Evolutionary conservation across 23 tunicate genomes (phyloP), one percentile per base, ranked within the genome.

Genomic region (Halocynthia roretzi): DNA sequence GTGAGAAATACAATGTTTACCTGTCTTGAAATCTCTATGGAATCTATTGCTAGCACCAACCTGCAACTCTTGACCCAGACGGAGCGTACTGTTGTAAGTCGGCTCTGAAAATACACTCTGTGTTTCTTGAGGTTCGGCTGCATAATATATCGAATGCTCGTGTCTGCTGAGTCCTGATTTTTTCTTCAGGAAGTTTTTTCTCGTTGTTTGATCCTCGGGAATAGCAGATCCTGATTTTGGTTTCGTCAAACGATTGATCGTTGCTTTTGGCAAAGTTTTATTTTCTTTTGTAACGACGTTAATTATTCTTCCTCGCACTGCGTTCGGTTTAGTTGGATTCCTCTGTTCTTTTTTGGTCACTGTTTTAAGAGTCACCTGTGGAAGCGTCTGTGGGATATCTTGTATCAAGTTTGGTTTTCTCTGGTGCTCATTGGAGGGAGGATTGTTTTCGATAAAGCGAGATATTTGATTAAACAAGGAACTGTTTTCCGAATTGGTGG

Each of bases 11-110:
- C 15, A 48, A 5, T n/a, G 64, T n/a, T n/a, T n/a, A n/a, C n/a
- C n/a, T n/a, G n/a, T n/a, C n/a, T n/a, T n/a, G n/a, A n/a, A n/a
- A n/a, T 31, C 44, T 31, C 44, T 31, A 31, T 31, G 44, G 2
- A 31, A 31, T 31, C 44, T 31, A 31, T 4, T 31, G 44, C 44
- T 31, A 31, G 44, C 44, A 31, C 44, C 44, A 31, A 31, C 44
- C 88, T 89, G 96, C 12, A 84, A 61, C 6, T 84, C 68, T 71
- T 89, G 96, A 2, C 96, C 96, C 5, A 77, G 14, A 51, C 68
- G 72, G 6, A 89, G 49, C 15, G 96, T 80, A 5, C 85, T 60
- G 54, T 80, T 77, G 63, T 89, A 89, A 54, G 87, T 80, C 6
- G 88, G 80, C 15, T 50, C 70, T 60, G 87, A 83, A 17, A 89